Percentiles rank a stretch among this genome's conserved stretches.
These are phyloP conservation scores for Tachycineta bicolor DNA, from an alignment of 2,113 vertebrate genomes.

Conservation along the genomic window DNA sequence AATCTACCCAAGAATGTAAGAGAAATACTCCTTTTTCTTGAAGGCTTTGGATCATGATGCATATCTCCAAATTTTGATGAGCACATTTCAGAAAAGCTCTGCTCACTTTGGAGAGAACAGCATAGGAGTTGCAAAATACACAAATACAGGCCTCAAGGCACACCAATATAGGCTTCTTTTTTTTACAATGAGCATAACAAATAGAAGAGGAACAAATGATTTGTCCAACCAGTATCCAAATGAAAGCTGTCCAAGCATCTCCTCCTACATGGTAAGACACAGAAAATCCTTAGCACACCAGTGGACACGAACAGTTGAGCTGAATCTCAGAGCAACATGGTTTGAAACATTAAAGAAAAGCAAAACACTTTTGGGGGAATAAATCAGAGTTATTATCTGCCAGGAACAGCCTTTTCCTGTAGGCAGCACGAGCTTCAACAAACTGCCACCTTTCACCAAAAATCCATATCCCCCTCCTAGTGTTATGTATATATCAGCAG, in stretches of 20 bases:
- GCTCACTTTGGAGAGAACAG: background rate
- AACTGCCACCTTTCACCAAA: background rate
- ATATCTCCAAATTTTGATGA: background rate
- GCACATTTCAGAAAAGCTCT: background rate
- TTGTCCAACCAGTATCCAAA: background rate
- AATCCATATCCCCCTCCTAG: rapidly evolving
- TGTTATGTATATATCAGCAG: background rate
- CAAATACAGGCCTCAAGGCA: background rate
- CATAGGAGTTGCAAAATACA: background rate
- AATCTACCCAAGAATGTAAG: background rate
- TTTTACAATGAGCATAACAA: background rate
- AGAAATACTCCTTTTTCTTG: background rate
- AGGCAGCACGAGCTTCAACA: background rate
- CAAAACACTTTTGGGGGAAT: background rate
- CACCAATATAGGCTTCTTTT: background rate
- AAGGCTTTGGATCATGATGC: background rate
- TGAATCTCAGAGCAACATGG: background rate
- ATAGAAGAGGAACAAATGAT: background rate
- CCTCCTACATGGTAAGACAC: background rate
- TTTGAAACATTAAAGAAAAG: background rate
- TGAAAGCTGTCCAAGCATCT: background rate
- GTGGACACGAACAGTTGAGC: rapidly evolving
- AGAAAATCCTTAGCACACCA: background rate
- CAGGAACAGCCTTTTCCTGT: background rate
- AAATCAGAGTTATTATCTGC: background rate